Evolutionary conservation across 2,888 invertebrate genomes (phyloP), one percentile per base, ranked within the genome.

Genomic region (Allolobophora icterica): DNA sequence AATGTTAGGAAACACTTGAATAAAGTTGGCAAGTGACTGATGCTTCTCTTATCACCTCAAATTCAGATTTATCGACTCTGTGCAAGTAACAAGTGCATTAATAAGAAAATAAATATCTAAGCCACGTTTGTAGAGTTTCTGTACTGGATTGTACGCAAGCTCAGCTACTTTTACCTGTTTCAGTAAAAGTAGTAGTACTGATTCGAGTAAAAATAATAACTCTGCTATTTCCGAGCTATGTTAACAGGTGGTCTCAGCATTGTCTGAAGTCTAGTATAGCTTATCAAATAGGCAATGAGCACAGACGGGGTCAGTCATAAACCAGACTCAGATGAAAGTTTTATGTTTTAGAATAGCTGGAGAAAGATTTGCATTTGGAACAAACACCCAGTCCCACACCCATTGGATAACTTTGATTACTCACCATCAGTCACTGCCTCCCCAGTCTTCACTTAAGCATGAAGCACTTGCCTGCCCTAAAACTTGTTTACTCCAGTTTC

Each of bases 331-430:
- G n/a, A 30, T 0, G 71, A 71, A 30, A 6, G 5, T 71, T 71
- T 71, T 71, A 71, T 71, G 71, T 5, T n/a, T n/a, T n/a, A n/a
- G 5, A n/a, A n/a, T 11, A 0, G 71, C 71, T 71, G n/a, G n/a
- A 71, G 71, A 30, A n/a, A 71, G 71, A n/a, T 71, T 71, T 71
- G n/a, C 71, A 71, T 71, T 71, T 71, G 71, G 13, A 71, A 34
- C 95, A 95, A 33, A 97, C 95, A 40, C 96, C 96, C n/a, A n/a
- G n/a, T n/a, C n/a, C n/a, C 15, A 96, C 95, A 91, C 96, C 96
- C 33, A 96, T 96, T 89, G 95, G 96, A 91, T 96, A 95, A 93
- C 97, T 97, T 93, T 40, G 93, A 93, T 24, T 38, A 24, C 24
- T 40, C 35, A 89, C n/a, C 71, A 71, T 8, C 71, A 71, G 71